Percentiles rank a stretch among this genome's conserved stretches.
Evolutionary conservation across 2,888 invertebrate genomes (phyloP).

Genomic region (Himalopsyche anomala): DNA sequence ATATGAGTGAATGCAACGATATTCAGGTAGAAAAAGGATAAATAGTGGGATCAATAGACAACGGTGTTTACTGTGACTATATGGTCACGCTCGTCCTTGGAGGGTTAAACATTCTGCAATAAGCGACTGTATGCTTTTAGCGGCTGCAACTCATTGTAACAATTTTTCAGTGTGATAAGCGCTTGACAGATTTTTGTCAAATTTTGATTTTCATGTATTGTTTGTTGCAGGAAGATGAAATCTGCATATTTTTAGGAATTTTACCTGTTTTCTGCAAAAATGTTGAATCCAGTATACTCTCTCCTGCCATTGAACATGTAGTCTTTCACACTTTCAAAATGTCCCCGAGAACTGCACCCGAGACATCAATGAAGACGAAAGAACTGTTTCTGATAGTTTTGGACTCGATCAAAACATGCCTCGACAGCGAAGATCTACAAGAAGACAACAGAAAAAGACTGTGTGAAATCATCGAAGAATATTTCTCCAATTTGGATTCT

Average conservation of each 20-base stretch:
- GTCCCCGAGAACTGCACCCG: not conserved
- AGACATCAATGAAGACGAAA: not conserved
- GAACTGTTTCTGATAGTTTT: constrained; percentile 54
- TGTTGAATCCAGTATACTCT: constrained; percentile 67
- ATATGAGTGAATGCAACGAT: no score
- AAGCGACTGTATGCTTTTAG: no score
- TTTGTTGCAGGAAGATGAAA: constrained; percentile 74
- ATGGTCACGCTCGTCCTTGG: no score
- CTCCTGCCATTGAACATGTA: not conserved
- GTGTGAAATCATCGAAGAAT: constrained; percentile 74
- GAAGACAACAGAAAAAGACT: constrained; percentile 79
- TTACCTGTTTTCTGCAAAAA: constrained; percentile 77
- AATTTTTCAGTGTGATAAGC: no score
- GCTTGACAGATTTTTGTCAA: no score
- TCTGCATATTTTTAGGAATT: constrained; percentile 73
- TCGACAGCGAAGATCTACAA: constrained; percentile 71
- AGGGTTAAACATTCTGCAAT: no score
- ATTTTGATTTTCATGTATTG: constrained; percentile 15
- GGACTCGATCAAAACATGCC: constrained; percentile 67
- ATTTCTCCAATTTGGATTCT: constrained; percentile 72
- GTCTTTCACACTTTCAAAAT: constrained; percentile 14
- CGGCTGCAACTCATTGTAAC: no score
- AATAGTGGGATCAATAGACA: no score
- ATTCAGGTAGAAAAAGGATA: no score
- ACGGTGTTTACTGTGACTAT: no score